Conservation (phyloP, 2,888 invertebrate species). For the Lamproptera curius region DNA sequence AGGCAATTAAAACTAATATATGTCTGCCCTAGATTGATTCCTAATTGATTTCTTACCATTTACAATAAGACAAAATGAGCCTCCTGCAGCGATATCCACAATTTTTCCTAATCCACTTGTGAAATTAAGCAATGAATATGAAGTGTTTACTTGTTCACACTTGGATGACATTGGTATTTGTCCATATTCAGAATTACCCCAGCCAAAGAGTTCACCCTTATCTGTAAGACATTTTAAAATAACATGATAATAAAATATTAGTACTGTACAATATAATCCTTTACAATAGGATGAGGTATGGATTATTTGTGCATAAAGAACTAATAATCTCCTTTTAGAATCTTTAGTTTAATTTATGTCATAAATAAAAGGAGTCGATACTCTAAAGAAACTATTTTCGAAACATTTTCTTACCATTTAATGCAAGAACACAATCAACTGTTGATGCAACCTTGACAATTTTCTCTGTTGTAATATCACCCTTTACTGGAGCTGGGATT, state of each 20-base stretch:
- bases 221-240: constrained; percentile 63
- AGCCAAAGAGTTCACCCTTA: constrained; percentile 94
- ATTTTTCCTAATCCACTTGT: constrained; percentile 85
- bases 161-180: constrained; percentile 81
- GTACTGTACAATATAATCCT: no score
- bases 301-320: no score
- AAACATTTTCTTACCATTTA: constrained; percentile 80
- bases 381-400: neutral
- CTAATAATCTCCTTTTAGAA: no score
- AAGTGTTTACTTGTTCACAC: constrained; percentile 85
- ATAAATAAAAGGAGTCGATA: no score
- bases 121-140: constrained; percentile 79
- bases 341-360: no score
- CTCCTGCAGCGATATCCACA: constrained; percentile 89
- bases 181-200: constrained; percentile 97
- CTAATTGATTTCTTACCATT: constrained; percentile 84
- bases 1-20: no score
- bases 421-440: constrained; percentile 92
- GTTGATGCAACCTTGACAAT: constrained; percentile 89
- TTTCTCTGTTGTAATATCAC: constrained; percentile 89
- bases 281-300: no score
- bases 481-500: constrained; percentile 80
- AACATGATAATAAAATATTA: no score
- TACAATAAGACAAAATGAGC: constrained; percentile 89
- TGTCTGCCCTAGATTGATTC: no score